These are phyloP conservation scores for Onychomys leucogaster DNA, from an alignment of 2,797 vertebrate genomes.

Conservation along the genomic window DNA sequence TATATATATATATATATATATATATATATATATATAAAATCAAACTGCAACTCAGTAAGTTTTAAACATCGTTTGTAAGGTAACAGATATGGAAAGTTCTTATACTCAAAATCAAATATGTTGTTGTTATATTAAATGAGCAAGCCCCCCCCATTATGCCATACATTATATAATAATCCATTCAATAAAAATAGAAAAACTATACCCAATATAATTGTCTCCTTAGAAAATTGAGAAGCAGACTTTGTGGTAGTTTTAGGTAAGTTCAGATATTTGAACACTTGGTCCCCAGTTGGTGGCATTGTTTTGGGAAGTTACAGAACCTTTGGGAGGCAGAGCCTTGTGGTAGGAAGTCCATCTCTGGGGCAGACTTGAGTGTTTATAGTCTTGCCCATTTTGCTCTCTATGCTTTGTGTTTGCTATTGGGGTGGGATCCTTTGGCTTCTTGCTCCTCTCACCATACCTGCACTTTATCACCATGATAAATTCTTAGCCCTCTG, in stretches of 20 bases:
- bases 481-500: not conserved
- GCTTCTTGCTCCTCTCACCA: not conserved
- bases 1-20: not conserved
- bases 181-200: slow-evolving; percentile 35
- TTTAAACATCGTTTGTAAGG: not conserved
- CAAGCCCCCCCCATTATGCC: not conserved
- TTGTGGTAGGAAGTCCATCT: not conserved
- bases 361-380: not conserved
- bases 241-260: too few species aligned
- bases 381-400: not conserved
- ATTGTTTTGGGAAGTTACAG: not conserved
- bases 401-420: not conserved
- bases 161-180: slow-evolving; percentile 23
- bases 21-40: not conserved
- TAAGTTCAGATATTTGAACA: not conserved
- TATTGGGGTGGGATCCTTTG: not conserved
- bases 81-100: slow-evolving; percentile 4
- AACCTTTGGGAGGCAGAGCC: too few species aligned
- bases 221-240: slow-evolving; percentile 12
- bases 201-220: not conserved
- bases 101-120: slow-evolving; percentile 3
- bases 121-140: slow-evolving; percentile 10
- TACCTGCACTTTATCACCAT: not conserved
- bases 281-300: too few species aligned
- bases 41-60: not conserved